phyloP scores from a whole-genome alignment of 2,113 vertebrate species.

The Vidua chalybeata region DNA sequence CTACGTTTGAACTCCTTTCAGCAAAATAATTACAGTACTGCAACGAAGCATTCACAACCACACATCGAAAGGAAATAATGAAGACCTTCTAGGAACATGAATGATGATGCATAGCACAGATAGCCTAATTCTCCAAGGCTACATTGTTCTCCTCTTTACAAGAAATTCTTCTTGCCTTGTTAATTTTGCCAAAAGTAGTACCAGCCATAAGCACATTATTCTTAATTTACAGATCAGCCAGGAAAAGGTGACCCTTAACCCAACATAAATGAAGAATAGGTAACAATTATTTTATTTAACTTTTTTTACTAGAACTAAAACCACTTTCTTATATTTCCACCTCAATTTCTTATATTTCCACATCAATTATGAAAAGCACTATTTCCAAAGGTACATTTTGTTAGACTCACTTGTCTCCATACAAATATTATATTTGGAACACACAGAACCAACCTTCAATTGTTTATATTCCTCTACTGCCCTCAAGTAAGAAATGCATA shows the following conservation, averaged over 20 bases:
- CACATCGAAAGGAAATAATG: neutral
- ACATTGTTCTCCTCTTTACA: neutral
- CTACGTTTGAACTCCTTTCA: neutral
- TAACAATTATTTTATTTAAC: neutral
- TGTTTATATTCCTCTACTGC: neutral
- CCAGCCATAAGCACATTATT: neutral
- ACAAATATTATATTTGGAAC: neutral
- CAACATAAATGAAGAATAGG: neutral
- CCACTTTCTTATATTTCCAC: neutral
- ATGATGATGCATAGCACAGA: neutral
- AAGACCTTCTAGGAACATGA: neutral
- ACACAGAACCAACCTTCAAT: neutral
- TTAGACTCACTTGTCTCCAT: neutral
- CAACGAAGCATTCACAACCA: neutral
- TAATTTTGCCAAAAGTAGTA: neutral
- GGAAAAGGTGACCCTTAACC: neutral
- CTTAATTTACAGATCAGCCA: neutral
- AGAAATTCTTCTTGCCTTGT: neutral
- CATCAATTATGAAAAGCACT: neutral
- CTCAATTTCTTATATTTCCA: neutral
- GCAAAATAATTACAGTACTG: neutral
- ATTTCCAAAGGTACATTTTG: neutral
- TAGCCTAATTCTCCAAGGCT: neutral
- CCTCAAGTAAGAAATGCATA: neutral
- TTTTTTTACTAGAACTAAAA: neutral